Percentiles rank a stretch among this genome's conserved stretches.
Evolutionary conservation across 2,797 vertebrate genomes (phyloP).

Genomic region (Pseudomugil tenellus): DNA sequence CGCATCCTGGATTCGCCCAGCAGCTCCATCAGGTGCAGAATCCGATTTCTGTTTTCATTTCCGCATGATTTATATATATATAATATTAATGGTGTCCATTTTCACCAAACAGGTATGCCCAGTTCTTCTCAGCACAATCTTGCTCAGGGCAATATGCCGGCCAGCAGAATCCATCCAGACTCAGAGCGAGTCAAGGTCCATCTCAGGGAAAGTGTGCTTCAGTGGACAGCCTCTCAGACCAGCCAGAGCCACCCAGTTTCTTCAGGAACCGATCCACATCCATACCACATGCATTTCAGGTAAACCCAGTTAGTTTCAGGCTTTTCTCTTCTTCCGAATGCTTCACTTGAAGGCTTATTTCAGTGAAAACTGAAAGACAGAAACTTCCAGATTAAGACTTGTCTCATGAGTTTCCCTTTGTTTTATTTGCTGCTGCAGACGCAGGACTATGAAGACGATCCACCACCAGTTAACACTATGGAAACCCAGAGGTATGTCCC

Average conservation of each 20-base stretch:
- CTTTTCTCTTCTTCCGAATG: background rate
- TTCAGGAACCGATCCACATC: conserved; percentile 76
- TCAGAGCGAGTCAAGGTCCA: conserved; percentile 60
- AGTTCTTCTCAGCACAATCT: conserved; percentile 79
- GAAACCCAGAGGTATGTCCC: conserved; percentile 75
- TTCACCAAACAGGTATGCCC: conserved; percentile 69
- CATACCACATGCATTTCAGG: conserved; percentile 76
- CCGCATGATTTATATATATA: background rate
- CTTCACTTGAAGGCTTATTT: background rate
- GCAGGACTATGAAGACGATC: conserved; percentile 42
- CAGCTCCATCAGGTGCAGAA: conserved; percentile 74
- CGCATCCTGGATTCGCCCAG: conserved; percentile 74
- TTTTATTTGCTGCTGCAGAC: conserved; percentile 51
- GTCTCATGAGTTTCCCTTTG: conserved; percentile 16
- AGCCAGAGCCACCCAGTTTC: conserved; percentile 56
- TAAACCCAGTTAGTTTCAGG: conserved; percentile 34
- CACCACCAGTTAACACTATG: conserved; percentile 45
- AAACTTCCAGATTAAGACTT: conserved; percentile 3
- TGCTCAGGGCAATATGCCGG: conserved; percentile 50
- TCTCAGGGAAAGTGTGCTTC: conserved; percentile 68
- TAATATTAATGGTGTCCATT: conserved; percentile 6
- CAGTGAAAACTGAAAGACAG: background rate
- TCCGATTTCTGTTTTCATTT: background rate
- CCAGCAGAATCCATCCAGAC: conserved; percentile 57
- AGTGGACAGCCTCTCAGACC: conserved; percentile 75